Conservation (phyloP, 2,797 vertebrate species). For the Gymnodraco acuticeps region DNA sequence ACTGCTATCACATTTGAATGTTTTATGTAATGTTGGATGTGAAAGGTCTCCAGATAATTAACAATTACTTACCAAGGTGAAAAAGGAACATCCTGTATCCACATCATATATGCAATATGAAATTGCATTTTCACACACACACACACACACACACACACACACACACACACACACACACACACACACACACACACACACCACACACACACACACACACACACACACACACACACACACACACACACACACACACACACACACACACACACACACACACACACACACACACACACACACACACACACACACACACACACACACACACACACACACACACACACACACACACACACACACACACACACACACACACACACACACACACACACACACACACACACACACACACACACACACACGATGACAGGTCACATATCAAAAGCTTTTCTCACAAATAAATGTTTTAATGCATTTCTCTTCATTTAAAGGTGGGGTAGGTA, state of each 20-base stretch:
- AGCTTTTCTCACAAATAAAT: slow-evolving; percentile 36
- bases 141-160: neutral
- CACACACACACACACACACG: neutral
- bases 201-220: neutral
- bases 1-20: slow-evolving; percentile 30
- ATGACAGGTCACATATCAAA: slow-evolving; percentile 35
- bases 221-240: slow-evolving; percentile 5
- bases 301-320: too few relatives aligned
- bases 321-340: too few relatives aligned
- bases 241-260: too few relatives aligned
- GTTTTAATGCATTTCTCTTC: slow-evolving; percentile 43
- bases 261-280: too few relatives aligned
- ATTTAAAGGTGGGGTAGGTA: too few relatives aligned
- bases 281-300: slow-evolving; percentile 5
- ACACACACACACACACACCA: neutral
- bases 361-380: too few relatives aligned
- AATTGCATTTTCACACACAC: slow-evolving; percentile 24
- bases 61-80: slow-evolving; percentile 38
- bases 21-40: slow-evolving; percentile 7
- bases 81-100: slow-evolving; percentile 32
- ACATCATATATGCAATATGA: slow-evolving; percentile 30
- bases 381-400: too few relatives aligned
- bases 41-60: slow-evolving; percentile 40
- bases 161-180: too few relatives aligned
- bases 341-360: slow-evolving; percentile 6